Base-by-base conservation (phyloP, 2,888 invertebrate genomes). In the Morpho helenor region DNA sequence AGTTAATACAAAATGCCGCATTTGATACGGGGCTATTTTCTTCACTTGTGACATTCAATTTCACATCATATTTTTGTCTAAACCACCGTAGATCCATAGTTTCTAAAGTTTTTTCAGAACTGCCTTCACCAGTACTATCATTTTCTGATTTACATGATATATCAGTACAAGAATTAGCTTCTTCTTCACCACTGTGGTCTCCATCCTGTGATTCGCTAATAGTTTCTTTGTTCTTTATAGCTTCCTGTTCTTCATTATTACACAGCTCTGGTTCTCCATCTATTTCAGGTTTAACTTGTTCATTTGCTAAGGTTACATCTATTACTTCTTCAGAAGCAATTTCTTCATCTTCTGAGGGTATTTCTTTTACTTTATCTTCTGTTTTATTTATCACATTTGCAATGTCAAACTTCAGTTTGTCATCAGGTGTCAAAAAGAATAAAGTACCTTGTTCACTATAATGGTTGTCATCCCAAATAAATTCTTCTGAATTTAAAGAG, bases 341-440 rank as follows among this genome's bases (percentile, higher is more conserved):
- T 4, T 31, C 16, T 23, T 53, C 49, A 44, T 41, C 10, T 2
- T 43, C 6, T 7, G 31, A 40, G 8, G 39, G 9, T 16, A 41
- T 23, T 31, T 49, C 8, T 44, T 45, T 40, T 31, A 41, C 9
- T 22, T 23, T 31, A 43, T 10, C 31, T 4, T 22, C 31, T 41
- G 3, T 56, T 10, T 59, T 53, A 7, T 31, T 45, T 8, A 56
- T 43, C 8, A 51, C 42, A 48, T 50, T 59, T n/a, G 48, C 44
- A 22, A 66, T 53, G 46, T 67, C 67, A 31, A 43, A 49, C 49
- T 56, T 64, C 9, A 70, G 56, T 53, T 61, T 68, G 22, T 69
- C 66, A 48, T 69, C 67, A 3, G 68, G 65, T 9, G 70, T 59
- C 31, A 69, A 16, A 58, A 63, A 67, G 54, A 69, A 70, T 52